Evolutionary conservation across 2,797 vertebrate species (phyloP), one percentile per base, ranked within the genome.

Genomic region (Sciurus vulgaris): DNA sequence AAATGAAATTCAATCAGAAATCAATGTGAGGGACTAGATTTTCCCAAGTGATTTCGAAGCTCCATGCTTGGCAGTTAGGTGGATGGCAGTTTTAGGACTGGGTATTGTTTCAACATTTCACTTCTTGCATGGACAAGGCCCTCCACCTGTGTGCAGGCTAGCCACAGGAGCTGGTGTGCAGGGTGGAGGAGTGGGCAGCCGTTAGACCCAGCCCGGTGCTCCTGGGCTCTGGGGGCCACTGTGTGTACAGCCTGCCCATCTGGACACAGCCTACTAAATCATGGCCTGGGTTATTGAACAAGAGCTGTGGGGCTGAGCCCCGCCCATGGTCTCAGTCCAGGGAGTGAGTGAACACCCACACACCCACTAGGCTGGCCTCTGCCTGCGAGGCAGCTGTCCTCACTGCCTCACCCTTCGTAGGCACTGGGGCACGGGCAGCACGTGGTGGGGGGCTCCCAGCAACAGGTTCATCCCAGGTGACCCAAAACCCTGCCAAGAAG

Each of bases 11-110:
- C 51, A 18, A 17, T 24, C 51, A 41, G 51, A 47, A 73, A 7
- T n/a, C 1, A 41, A 24, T 4, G 0, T 0, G 6, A 35, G 0
- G 13, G 77, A 74, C 18, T 2, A 24, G 30, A 12, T 14, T 3
- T n/a, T 51, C 24, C 7, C 44, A 5, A 7, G 20, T 35, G 7
- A 22, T 35, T 33, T 41, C 33, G 33, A 44, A n/a, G 73, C 9
- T 28, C 49, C 69, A 5, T 17, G 51, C 63, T 70, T 18, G 17
- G 35, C 17, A 14, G 28, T 44, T 12, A 5, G 24, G 28, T 3
- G 78, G n/a, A 35, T 26, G 3, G 33, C 18, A 28, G 54, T 18
- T 3, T 30, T 15, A 7, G 10, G 51, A 35, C 61, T 33, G 30
- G 3, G 41, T 15, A 4, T 8, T 7, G 18, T 67, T 22, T 33